phyloP scores from a whole-genome alignment of 1,140 invertebrate species.

The Wiebesia pumilae region DNA sequence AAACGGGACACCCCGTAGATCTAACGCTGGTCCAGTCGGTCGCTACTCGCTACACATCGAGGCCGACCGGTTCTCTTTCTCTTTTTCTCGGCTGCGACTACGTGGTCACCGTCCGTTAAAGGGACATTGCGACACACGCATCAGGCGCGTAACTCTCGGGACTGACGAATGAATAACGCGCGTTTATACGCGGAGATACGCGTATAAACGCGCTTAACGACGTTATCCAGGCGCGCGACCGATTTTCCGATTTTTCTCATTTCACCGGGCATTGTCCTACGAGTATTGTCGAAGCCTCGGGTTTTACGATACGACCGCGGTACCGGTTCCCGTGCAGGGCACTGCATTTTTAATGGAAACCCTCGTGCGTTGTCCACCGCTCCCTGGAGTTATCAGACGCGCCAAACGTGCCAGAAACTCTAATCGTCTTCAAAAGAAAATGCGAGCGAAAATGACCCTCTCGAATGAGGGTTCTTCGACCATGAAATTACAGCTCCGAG shows the following conservation, averaged over 20 bases:
- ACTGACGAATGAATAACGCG: conserved; percentile 37
- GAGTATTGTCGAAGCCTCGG: too few species aligned
- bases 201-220: neutral
- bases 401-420: too few species aligned
- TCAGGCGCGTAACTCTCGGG: neutral
- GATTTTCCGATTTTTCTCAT: neutral
- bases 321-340: neutral
- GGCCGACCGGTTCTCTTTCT: conserved; percentile 49
- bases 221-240: neutral
- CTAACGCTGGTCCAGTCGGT: neutral
- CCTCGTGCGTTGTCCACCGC: neutral
- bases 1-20: neutral
- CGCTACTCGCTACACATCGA: conserved; percentile 17
- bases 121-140: conserved; percentile 37
- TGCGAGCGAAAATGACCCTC: too few species aligned
- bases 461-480: too few species aligned
- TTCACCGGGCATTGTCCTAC: neutral
- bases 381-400: neutral
- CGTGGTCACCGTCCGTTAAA: neutral
- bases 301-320: neutral
- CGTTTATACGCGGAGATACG: neutral
- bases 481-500: too few species aligned
- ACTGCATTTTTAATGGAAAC: neutral
- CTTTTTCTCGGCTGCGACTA: neutral
- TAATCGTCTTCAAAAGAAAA: too few species aligned